A percentile compares a stretch with the other conserved stretches of the same genome.
phyloP scores from a whole-genome alignment of 2,888 invertebrate genomes.

The Lucinisca nassula region DNA sequence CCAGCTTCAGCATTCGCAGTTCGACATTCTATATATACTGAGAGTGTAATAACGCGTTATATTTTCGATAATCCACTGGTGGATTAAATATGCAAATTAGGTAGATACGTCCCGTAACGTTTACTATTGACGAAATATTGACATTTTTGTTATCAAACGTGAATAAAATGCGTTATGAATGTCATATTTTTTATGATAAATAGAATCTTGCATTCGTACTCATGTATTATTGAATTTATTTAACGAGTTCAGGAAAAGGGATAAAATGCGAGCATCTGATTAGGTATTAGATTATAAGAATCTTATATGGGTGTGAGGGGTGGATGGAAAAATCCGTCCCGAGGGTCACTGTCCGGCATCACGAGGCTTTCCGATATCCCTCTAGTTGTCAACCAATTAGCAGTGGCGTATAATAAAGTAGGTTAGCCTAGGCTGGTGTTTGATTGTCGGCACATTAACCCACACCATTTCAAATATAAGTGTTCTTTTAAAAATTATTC shows the following conservation, averaged over 20 bases:
- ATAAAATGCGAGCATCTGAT: neutral
- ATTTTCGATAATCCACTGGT: too few species aligned
- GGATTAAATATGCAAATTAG: too few species aligned
- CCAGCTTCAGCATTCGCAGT: neutral
- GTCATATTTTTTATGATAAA: too few species aligned
- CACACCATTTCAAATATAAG: slow-evolving; percentile 19
- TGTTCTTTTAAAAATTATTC: neutral
- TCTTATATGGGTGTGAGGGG: slow-evolving; percentile 27
- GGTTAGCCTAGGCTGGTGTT: slow-evolving; percentile 38
- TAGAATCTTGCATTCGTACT: too few species aligned
- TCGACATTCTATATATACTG: neutral
- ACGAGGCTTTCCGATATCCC: neutral
- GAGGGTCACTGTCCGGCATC: too few species aligned
- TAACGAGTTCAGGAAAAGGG: too few species aligned
- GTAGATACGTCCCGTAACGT: too few species aligned
- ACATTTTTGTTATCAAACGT: too few species aligned
- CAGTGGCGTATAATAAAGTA: neutral
- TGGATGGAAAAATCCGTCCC: slow-evolving; percentile 12
- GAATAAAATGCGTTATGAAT: too few species aligned
- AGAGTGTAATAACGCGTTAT: too few species aligned
- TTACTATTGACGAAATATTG: too few species aligned
- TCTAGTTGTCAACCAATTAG: slow-evolving; percentile 19
- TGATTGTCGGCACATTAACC: slow-evolving; percentile 56
- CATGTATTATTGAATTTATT: too few species aligned
- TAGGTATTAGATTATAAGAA: neutral